Percentiles rank a stretch among this genome's conserved stretches.
These are phyloP conservation scores for Brienomyrus brachyistius DNA, from an alignment of 2,113 vertebrate species.

Conservation along the genomic window DNA sequence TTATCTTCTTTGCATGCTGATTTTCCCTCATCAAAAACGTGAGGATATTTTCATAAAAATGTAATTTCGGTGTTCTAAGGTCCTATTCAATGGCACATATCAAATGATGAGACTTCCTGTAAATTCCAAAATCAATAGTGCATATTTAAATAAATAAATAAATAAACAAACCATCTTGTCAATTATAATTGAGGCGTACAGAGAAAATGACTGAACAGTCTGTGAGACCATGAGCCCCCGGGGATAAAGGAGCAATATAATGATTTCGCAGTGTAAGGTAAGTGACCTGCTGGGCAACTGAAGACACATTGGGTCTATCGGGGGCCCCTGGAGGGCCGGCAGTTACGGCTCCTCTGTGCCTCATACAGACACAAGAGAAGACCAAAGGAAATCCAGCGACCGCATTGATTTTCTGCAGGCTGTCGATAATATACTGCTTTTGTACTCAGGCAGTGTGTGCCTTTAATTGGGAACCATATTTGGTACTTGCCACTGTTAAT, in stretches of 20 bases:
- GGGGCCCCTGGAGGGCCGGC: background rate
- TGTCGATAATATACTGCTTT: background rate
- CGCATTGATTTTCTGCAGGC: slow-evolving; percentile 7
- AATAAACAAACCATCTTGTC: background rate
- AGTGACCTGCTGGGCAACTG: slow-evolving; percentile 5
- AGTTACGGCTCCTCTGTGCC: background rate
- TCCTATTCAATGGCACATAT: background rate
- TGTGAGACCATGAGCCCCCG: background rate
- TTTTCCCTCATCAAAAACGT: background rate
- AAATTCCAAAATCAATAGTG: background rate
- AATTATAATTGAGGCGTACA: background rate
- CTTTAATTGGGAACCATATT: slow-evolving; percentile 15
- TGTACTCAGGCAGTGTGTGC: background rate
- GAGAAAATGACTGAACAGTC: background rate
- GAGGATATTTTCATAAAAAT: background rate
- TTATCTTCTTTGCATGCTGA: background rate
- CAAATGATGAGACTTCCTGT: background rate
- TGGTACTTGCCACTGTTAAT: background rate
- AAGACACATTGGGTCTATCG: background rate
- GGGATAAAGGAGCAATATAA: background rate
- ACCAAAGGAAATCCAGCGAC: background rate
- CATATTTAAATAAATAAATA: slow-evolving; percentile 1
- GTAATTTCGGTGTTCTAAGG: background rate
- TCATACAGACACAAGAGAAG: background rate
- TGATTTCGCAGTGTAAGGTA: background rate